Percentiles rank a stretch among this genome's conserved stretches.
Conservation (phyloP, 2,888 invertebrate species). For the Drosophila pseudotakahashii region DNA sequence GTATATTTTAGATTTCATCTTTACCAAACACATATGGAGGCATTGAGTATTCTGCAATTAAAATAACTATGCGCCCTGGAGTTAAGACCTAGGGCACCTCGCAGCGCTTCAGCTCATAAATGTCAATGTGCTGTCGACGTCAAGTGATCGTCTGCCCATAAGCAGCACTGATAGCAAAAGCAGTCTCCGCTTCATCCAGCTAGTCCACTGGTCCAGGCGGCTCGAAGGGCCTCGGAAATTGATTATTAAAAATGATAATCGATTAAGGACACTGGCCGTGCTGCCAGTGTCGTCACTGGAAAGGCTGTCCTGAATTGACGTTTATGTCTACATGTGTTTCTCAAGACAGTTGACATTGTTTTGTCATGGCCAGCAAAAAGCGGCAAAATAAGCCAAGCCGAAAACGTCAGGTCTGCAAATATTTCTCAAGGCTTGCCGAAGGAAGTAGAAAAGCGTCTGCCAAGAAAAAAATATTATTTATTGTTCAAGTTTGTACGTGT, state of each 20-base stretch:
- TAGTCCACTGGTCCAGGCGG: constrained; percentile 2
- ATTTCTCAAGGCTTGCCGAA: constrained; percentile 59
- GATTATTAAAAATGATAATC: constrained; percentile 85
- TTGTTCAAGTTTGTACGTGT: constrained; percentile 78
- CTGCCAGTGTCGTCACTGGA: constrained; percentile 27
- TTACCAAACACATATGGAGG: constrained; percentile 21
- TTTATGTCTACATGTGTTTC: constrained; percentile 84
- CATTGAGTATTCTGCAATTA: constrained; percentile 59
- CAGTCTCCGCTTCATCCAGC: constrained; percentile 30
- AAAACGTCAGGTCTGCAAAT: constrained; percentile 61
- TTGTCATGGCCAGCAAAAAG: constrained; percentile 59
- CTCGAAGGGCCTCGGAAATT: constrained; percentile 67
- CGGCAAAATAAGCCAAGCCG: constrained; percentile 59
- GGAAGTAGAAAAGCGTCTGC: constrained; percentile 43
- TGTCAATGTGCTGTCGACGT: constrained; percentile 61
- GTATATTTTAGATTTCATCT: constrained; percentile 51
- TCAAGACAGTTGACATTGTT: constrained; percentile 82
- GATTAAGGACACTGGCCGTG: constrained; percentile 75
- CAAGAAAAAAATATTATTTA: constrained; percentile 80
- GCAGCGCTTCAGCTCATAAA: constrained; percentile 66
- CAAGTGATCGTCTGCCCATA: constrained; percentile 53
- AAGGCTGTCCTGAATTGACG: constrained; percentile 67
- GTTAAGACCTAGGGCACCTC: constrained; percentile 19
- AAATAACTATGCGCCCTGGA: constrained; percentile 48
- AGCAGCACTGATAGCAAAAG: constrained; percentile 38